Base-by-base conservation (phyloP, 1,140 invertebrate genomes). In the Pinna nobilis region DNA sequence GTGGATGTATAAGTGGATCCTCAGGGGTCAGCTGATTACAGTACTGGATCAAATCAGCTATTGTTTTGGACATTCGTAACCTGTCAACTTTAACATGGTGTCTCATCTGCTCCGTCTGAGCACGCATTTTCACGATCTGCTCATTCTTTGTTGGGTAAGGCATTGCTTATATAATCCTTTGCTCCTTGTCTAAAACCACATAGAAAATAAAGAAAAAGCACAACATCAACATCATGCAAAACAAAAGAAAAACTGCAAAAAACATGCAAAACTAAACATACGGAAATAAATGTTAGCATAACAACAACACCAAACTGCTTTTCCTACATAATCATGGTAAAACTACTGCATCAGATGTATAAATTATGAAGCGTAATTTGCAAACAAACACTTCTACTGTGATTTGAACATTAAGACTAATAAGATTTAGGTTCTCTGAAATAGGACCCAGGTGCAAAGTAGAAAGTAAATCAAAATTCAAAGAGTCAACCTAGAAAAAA, bases 1-100 rank as follows among this genome's bases (percentile, higher is more conserved):
- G 75, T 15, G 78, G 75, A 55, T 69, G 55, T 3, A 80, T 70
- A 13, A 80, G 41, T 15, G 78, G 78, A 37, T 80, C 78, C 25
- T 64, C 66, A 15, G 55, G 33, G n/a, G 63, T 57, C 41, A 41
- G 20, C 44, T 77, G 65, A 49, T 70, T 60, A 53, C 78, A 80
- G 60, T 70, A 80, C n/a, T 67, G 23, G 20, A 80, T 61, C 35
- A 80, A 49, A 37, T 78, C 72, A n/a, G 65, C 41, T 15, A 81
- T 67, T 18, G 79, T 76, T 68, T 76, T 57, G 20, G 73, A 68
- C 59, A 70, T 69, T 39, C 49, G 50, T 13, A 74, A 50, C n/a
- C 72, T 32, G n/a, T 71, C 72, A 18, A 75, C 37, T 60, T 75
- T 78, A n/a, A 75, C 50, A 35, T 75, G 73, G 51, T 49, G 51